phyloP scores from a whole-genome alignment of 1,140 invertebrate species.

The Drosophila ercepeae region DNA sequence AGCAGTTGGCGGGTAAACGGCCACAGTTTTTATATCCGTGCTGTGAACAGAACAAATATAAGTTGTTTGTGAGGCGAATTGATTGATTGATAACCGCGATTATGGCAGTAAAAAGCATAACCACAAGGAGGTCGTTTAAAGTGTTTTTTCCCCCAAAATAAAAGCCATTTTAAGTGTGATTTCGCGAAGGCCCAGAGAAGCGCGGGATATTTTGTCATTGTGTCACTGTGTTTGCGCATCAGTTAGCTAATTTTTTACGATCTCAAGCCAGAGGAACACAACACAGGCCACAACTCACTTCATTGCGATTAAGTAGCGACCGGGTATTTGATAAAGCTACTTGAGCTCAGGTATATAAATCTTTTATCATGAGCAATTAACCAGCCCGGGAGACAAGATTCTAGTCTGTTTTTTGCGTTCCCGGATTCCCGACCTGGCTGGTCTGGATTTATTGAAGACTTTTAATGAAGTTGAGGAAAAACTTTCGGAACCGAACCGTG shows the following conservation, averaged over 20 bases:
- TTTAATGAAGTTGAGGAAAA: not conserved
- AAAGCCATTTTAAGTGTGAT: conserved; percentile 5
- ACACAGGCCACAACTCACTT: conserved; percentile 51
- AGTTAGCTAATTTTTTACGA: conserved; percentile 54
- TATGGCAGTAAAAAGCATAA: not conserved
- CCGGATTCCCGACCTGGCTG: not conserved
- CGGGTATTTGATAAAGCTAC: conserved; percentile 65
- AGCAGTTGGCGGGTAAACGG: conserved; percentile 27
- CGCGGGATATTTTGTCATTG: conserved; percentile 25
- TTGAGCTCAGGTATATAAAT: conserved; percentile 49
- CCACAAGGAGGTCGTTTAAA: conserved; percentile 6
- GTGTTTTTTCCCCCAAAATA: not conserved
- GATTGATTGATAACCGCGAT: conserved; percentile 47
- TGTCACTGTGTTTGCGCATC: conserved; percentile 15
- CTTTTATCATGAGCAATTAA: conserved; percentile 60
- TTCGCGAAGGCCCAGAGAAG: not conserved
- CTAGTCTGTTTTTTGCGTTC: conserved; percentile 5
- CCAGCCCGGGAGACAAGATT: conserved; percentile 17
- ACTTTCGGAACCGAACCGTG: conserved; percentile 26
- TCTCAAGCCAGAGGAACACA: conserved; percentile 23
- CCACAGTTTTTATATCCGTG: conserved; percentile 41
- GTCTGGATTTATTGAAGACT: not conserved
- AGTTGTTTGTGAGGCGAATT: conserved; percentile 35
- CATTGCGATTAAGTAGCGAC: conserved; percentile 48
- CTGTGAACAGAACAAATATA: conserved; percentile 36